phyloP scores from a whole-genome alignment of 2,888 invertebrate species.

The Copidosoma aretas region DNA sequence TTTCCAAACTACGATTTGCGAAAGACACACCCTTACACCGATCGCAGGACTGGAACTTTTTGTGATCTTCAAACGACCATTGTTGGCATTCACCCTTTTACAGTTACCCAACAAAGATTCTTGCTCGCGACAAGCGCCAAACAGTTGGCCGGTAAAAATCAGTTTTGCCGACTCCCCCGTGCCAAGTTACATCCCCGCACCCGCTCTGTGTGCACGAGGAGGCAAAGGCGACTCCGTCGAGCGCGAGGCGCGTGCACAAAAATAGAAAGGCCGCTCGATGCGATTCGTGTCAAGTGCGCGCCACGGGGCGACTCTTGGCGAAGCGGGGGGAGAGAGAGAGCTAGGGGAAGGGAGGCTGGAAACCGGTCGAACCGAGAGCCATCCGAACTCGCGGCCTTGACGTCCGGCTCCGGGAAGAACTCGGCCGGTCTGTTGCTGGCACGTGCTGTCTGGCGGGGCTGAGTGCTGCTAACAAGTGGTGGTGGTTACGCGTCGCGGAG shows the following conservation, averaged over 20 bases:
- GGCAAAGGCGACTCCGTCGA: neutral
- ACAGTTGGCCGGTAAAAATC: neutral
- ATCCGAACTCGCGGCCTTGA: neutral
- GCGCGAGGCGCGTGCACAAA: conserved; percentile 44
- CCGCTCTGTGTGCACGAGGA: neutral
- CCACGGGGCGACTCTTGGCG: conserved; percentile 16
- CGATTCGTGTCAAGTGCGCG: conserved; percentile 60
- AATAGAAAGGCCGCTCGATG: conserved; percentile 60
- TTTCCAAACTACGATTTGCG: too few species aligned
- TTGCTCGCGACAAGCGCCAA: too few species aligned
- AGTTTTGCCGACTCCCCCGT: neutral
- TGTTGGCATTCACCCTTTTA: too few species aligned
- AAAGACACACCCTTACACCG: too few species aligned
- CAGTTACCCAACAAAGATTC: too few species aligned
- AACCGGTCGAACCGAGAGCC: neutral
- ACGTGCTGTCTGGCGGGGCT: neutral
- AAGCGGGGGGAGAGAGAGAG: neutral
- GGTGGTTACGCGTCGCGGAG: neutral
- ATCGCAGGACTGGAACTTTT: too few species aligned
- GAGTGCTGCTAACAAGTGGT: neutral
- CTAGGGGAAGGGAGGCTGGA: conserved; percentile 6
- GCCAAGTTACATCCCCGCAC: neutral
- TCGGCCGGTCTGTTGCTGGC: neutral
- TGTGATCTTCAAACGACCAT: too few species aligned
- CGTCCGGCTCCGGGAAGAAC: neutral